phyloP scores from a whole-genome alignment of 2,888 invertebrate species.

The Tryphoninae sp. region DNA sequence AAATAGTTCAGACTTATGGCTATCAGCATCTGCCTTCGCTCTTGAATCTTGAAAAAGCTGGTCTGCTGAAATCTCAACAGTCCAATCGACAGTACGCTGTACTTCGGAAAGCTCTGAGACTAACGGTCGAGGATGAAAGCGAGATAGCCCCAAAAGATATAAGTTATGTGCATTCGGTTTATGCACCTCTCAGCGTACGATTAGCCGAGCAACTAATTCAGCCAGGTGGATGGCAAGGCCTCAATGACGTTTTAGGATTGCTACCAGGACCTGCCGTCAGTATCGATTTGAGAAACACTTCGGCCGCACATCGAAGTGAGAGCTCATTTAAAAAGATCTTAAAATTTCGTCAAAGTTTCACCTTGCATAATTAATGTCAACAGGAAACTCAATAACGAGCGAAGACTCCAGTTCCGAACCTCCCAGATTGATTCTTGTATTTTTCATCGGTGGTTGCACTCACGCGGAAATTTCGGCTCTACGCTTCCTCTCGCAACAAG shows the following conservation, averaged over 20 bases:
- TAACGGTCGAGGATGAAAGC: conserved; percentile 94
- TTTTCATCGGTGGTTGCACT: conserved; percentile 98
- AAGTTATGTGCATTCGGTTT: conserved; percentile 95
- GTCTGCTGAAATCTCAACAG: conserved; percentile 89
- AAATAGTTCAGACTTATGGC: conserved; percentile 93
- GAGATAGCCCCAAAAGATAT: conserved; percentile 93
- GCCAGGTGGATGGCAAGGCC: conserved; percentile 89
- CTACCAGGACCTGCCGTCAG: conserved; percentile 89
- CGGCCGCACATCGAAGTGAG: conserved; percentile 69
- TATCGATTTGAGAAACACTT: conserved; percentile 65
- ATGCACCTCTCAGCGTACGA: conserved; percentile 95
- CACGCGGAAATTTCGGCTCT: conserved; percentile 94
- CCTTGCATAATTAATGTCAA: conserved; percentile 54
- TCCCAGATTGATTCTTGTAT: conserved; percentile 91
- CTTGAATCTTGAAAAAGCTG: conserved; percentile 93
- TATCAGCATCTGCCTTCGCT: conserved; percentile 91
- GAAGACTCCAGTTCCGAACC: conserved; percentile 82
- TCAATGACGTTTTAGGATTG: conserved; percentile 91
- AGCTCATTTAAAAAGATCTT: conserved; percentile 10
- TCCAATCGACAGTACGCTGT: conserved; percentile 89
- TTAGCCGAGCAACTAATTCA: conserved; percentile 91
- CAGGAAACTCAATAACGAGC: conserved; percentile 81
- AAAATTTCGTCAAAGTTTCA: conserved; percentile 40
- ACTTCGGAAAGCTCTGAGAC: conserved; percentile 89
- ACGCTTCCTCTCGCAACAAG: conserved; percentile 88